Conservation (phyloP, 2,113 vertebrate species). For the Sminthopsis crassicaudata region DNA sequence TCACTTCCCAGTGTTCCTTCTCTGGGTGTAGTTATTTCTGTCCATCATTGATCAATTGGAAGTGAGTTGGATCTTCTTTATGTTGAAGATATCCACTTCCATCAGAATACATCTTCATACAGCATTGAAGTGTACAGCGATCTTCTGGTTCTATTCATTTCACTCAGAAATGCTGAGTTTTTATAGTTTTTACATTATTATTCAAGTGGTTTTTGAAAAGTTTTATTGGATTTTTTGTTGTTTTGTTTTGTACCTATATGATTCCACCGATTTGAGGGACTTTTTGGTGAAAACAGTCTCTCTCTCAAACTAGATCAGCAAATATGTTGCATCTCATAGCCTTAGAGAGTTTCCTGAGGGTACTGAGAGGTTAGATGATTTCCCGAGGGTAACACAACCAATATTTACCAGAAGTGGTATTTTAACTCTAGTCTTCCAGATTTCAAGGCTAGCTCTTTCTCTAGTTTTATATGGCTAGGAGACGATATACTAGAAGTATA, state of each 20-base stretch:
- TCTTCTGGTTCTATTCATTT: no score
- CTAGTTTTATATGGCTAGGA: not conserved
- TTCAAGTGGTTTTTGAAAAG: not conserved
- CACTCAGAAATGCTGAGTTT: no score
- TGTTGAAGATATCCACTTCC: no score
- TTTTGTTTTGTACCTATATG: not conserved
- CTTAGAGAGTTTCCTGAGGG: not conserved
- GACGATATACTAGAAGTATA: not conserved
- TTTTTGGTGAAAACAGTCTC: not conserved
- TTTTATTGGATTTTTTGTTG: not conserved
- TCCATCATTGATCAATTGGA: no score
- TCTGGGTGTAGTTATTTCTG: no score
- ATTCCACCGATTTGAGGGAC: not conserved
- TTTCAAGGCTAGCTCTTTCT: not conserved
- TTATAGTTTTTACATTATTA: not conserved
- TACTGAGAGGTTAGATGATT: not conserved
- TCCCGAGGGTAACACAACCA: not conserved
- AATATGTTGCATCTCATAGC: not conserved
- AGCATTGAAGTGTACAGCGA: no score
- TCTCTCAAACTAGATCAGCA: not conserved
- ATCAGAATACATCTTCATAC: no score
- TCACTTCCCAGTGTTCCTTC: no score
- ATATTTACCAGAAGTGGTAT: no score
- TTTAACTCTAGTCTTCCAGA: not conserved
- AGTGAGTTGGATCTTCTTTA: no score